Evolutionary conservation across 1,140 invertebrate species (phyloP).

Genomic region (Aphelenchoides avenae): DNA sequence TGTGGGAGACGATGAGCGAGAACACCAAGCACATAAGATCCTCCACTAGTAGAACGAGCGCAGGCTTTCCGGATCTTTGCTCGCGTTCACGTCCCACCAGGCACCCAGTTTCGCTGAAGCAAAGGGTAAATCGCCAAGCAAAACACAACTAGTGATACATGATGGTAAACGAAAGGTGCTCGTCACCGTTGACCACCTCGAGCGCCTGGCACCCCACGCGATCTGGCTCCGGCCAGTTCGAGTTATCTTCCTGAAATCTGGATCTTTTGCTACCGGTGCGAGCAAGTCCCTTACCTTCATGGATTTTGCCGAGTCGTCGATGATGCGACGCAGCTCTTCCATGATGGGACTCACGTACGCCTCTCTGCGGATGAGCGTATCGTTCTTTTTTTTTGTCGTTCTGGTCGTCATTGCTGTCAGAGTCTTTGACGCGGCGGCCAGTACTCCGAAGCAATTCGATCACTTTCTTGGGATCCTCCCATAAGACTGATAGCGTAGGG

Average conservation of each 20-base stretch:
- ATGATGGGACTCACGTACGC: slow-evolving; percentile 92
- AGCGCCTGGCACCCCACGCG: slow-evolving; percentile 92
- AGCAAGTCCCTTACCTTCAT: slow-evolving; percentile 67
- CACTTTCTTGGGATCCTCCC: too few species aligned
- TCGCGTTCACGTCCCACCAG: slow-evolving; percentile 95
- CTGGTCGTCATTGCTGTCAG: too few species aligned
- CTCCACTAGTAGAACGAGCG: slow-evolving; percentile 99
- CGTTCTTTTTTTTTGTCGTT: too few species aligned
- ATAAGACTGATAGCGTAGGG: too few species aligned
- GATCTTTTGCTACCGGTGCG: not conserved
- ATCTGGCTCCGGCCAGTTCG: slow-evolving; percentile 91
- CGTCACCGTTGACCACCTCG: slow-evolving; percentile 97
- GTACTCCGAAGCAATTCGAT: too few species aligned
- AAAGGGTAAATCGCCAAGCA: too few species aligned
- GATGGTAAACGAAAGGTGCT: slow-evolving; percentile 99
- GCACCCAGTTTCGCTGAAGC: slow-evolving; percentile 91
- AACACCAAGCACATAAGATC: slow-evolving; percentile 98
- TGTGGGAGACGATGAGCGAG: slow-evolving; percentile 95
- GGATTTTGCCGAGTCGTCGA: slow-evolving; percentile 96
- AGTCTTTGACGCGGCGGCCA: too few species aligned
- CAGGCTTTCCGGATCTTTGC: slow-evolving; percentile 89
- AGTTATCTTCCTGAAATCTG: slow-evolving; percentile 86
- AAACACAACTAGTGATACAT: too few species aligned
- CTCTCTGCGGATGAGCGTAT: slow-evolving; percentile 99
- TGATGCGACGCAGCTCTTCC: slow-evolving; percentile 95